Percentiles rank a stretch among this genome's conserved stretches.
Evolutionary conservation across 2,113 vertebrate genomes (phyloP).

Genomic region (Tachycineta bicolor): DNA sequence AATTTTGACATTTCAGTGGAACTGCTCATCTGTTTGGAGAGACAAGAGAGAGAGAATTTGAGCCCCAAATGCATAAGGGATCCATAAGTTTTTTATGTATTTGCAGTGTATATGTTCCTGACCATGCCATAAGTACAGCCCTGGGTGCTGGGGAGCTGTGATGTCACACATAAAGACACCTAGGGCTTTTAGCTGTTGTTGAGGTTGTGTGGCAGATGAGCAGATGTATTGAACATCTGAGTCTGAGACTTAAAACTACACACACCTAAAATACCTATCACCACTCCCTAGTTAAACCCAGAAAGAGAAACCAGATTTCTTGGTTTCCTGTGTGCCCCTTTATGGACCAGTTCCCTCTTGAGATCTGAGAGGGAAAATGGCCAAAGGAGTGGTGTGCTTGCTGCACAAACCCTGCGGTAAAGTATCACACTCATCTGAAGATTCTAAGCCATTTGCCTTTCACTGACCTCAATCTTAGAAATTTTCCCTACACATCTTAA

Average conservation of each 20-base stretch:
- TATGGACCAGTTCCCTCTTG: accelerated
- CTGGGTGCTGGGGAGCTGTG: neutral
- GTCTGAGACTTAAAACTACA: neutral
- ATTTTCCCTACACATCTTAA: neutral
- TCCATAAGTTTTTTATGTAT: neutral
- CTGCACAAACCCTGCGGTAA: neutral
- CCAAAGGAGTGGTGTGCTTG: neutral
- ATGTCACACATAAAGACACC: neutral
- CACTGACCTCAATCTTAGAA: neutral
- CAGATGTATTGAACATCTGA: neutral
- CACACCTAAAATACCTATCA: neutral
- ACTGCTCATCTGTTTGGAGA: neutral
- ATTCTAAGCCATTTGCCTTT: neutral
- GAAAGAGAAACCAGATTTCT: neutral
- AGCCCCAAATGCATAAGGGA: neutral
- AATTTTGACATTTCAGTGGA: neutral
- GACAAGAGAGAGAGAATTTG: neutral
- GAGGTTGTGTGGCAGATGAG: neutral
- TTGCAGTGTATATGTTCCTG: neutral
- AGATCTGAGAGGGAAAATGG: neutral
- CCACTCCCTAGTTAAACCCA: neutral
- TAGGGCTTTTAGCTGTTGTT: neutral
- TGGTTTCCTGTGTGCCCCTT: neutral
- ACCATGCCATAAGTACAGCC: neutral
- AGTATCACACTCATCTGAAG: neutral